Conservation (phyloP, 2,888 invertebrate species). For the Apamea crenata region DNA sequence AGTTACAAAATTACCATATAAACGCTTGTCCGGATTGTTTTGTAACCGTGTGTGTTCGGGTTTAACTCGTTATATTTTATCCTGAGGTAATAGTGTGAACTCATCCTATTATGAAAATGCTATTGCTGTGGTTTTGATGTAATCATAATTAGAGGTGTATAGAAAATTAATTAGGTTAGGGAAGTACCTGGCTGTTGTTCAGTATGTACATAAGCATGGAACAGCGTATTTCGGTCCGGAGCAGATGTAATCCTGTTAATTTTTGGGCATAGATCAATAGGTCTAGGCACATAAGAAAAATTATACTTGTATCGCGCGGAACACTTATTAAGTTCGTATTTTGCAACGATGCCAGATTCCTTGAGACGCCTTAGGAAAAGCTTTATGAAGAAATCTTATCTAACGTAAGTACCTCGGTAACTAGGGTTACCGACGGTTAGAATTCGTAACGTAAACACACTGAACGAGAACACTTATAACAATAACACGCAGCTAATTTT, state of each 20-base stretch:
- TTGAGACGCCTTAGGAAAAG: no score
- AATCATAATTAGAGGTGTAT: background rate
- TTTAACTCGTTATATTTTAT: constrained; percentile 40
- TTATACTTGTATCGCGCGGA: background rate
- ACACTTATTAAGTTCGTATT: background rate
- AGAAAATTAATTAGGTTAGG: background rate
- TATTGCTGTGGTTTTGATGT: constrained; percentile 30
- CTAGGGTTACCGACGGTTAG: constrained; percentile 23
- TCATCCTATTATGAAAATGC: constrained; percentile 37
- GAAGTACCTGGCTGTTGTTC: background rate
- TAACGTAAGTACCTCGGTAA: constrained; percentile 25
- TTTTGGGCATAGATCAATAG: background rate
- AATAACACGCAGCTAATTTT: constrained; percentile 68
- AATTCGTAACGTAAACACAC: constrained; percentile 54
- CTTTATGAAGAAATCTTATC: background rate
- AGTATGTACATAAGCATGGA: background rate
- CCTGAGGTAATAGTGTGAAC: constrained; percentile 30
- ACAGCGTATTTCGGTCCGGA: background rate
- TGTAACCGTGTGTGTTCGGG: constrained; percentile 35
- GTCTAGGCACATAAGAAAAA: background rate
- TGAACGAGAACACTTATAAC: constrained; percentile 62
- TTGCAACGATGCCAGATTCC: background rate
- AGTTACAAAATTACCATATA: constrained; percentile 45
- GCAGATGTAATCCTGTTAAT: background rate
- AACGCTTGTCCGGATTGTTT: constrained; percentile 43